Percentiles rank a stretch among this genome's conserved stretches.
phyloP scores from a whole-genome alignment of 2,113 vertebrate species.

The Pongo abelii region DNA sequence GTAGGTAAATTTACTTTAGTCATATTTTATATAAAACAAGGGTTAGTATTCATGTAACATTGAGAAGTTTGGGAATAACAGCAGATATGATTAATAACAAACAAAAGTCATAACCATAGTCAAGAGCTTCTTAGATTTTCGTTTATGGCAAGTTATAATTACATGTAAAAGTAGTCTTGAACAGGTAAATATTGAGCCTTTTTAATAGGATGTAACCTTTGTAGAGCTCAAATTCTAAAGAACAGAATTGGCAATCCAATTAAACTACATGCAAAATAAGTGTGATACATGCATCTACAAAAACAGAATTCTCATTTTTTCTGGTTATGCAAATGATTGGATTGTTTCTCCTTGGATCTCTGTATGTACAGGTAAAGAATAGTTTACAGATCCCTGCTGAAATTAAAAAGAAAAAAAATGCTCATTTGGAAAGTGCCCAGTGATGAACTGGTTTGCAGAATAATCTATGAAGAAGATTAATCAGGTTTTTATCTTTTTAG shows the following conservation, averaged over 20 bases:
- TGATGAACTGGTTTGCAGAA: neutral
- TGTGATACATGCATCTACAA: neutral
- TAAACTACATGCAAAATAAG: neutral
- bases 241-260: neutral
- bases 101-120: neutral
- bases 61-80: slow-evolving; percentile 38
- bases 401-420: slow-evolving; percentile 32
- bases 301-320: neutral
- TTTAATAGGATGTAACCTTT: slow-evolving; percentile 15
- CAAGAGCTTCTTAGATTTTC: slow-evolving; percentile 8
- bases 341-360: neutral
- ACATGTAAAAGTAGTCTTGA: slow-evolving; percentile 25
- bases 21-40: neutral
- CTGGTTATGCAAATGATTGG: neutral
- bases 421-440: neutral
- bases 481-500: slow-evolving; percentile 28
- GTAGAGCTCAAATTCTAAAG: slow-evolving; percentile 9
- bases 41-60: neutral
- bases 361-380: neutral
- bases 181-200: neutral
- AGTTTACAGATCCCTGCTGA: neutral
- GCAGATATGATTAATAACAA: neutral
- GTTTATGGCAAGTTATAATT: slow-evolving; percentile 35
- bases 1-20: neutral
- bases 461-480: slow-evolving; percentile 17